Percentiles rank a stretch among this genome's conserved stretches.
Conservation (phyloP, 2,797 vertebrate species). For the Denticeps clupeoides region DNA sequence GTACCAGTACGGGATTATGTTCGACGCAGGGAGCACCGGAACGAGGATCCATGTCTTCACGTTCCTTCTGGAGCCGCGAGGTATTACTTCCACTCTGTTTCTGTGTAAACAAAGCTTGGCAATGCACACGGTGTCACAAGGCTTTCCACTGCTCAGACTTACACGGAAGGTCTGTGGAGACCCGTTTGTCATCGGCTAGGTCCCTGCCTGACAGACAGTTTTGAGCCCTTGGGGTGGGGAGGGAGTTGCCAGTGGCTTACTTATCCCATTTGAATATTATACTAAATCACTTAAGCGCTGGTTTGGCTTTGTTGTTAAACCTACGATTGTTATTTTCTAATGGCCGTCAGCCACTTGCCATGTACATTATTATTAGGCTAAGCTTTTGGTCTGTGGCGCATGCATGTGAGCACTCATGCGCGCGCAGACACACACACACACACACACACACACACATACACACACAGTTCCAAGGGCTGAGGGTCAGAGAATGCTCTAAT, state of each 20-base stretch:
- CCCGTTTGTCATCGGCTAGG: too few species aligned
- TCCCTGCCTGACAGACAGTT: too few species aligned
- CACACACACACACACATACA: too few species aligned
- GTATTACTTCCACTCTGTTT: constrained; percentile 42
- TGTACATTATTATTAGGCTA: constrained; percentile 27
- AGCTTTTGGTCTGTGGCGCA: constrained; percentile 11
- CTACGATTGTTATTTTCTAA: constrained; percentile 31
- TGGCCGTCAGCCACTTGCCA: constrained; percentile 38
- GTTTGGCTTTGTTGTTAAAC: constrained; percentile 54
- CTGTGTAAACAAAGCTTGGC: too few species aligned
- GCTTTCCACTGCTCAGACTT: too few species aligned
- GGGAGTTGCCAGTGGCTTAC: constrained; percentile 45
- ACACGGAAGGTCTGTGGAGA: too few species aligned
- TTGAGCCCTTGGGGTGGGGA: too few species aligned
- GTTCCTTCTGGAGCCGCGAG: constrained; percentile 61
- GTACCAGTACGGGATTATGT: constrained; percentile 83
- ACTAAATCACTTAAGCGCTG: constrained; percentile 52
- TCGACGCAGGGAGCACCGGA: constrained; percentile 90
- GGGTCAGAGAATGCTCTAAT: too few species aligned
- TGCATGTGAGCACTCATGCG: neutral
- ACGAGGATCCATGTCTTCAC: constrained; percentile 86
- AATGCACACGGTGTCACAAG: too few species aligned
- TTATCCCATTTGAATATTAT: constrained; percentile 46
- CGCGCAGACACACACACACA: too few species aligned
- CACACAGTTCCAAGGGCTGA: too few species aligned